phyloP scores from a whole-genome alignment of 2,113 vertebrate species.

The Daboia siamensis region DNA sequence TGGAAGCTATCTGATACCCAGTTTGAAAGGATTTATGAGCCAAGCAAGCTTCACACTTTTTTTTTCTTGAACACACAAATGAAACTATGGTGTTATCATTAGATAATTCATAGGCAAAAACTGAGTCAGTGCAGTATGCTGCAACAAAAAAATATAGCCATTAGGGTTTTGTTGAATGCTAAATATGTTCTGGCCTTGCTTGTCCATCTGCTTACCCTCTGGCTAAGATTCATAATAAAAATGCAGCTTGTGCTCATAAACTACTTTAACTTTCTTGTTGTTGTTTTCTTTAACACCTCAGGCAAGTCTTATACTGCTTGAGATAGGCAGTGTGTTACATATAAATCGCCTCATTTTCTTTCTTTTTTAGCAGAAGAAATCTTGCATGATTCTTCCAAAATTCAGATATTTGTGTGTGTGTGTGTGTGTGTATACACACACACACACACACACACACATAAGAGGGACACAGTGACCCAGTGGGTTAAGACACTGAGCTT shows the following conservation, averaged over 20 bases:
- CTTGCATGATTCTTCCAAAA: not conserved
- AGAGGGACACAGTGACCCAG: no score
- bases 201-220: conserved; percentile 35
- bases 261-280: not conserved
- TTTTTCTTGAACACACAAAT: conserved; percentile 46
- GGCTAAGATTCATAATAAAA: conserved; percentile 30
- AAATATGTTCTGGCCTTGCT: not conserved
- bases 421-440: no score
- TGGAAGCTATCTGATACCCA: not conserved
- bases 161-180: conserved; percentile 37
- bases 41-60: conserved; percentile 15
- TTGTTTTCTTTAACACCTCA: conserved; percentile 9
- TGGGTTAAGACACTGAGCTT: no score
- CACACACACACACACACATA: no score
- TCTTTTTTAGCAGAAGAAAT: not conserved
- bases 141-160: conserved; percentile 23
- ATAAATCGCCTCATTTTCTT: not conserved
- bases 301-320: not conserved
- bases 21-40: conserved; percentile 12
- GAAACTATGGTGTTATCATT: conserved; percentile 30
- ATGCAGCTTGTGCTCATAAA: conserved; percentile 8
- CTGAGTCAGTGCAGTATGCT: conserved; percentile 42
- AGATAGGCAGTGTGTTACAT: not conserved
- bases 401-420: not conserved
- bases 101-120: conserved; percentile 35